A percentile compares a stretch with the other conserved stretches of the same genome.
Conservation (phyloP, 2,888 invertebrate genomes). For the Aromia moschata region DNA sequence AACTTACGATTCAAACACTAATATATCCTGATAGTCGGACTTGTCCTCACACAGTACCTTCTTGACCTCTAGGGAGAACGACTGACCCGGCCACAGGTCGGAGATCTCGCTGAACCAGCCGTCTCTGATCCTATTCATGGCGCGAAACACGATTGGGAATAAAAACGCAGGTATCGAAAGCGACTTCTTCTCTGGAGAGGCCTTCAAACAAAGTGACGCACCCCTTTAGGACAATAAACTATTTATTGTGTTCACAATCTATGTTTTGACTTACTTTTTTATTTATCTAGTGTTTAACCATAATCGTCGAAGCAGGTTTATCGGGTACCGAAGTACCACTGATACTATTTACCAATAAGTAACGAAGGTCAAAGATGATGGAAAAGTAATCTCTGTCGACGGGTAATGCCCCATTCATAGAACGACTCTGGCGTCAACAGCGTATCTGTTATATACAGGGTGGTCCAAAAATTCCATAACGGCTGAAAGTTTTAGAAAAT, state of each 20-base stretch:
- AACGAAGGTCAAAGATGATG: neutral
- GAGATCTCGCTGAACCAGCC: conserved; percentile 96
- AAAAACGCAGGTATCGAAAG: too few relatives aligned
- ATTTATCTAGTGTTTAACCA: conserved; percentile 8
- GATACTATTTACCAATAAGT: neutral
- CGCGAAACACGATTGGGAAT: too few relatives aligned
- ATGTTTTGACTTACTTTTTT: conserved; percentile 8
- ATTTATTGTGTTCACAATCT: conserved; percentile 13
- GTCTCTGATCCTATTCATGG: conserved; percentile 67
- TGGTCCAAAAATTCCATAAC: too few relatives aligned
- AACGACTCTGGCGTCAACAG: too few relatives aligned
- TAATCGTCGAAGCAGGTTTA: neutral
- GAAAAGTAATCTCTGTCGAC: neutral
- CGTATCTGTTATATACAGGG: too few relatives aligned
- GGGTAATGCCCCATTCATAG: too few relatives aligned
- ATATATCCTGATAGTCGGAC: conserved; percentile 86
- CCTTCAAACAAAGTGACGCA: neutral
- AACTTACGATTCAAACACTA: conserved; percentile 65
- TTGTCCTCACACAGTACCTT: conserved; percentile 80
- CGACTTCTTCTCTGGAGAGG: neutral
- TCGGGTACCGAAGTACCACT: neutral
- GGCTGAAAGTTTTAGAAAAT: too few relatives aligned
- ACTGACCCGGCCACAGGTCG: conserved; percentile 90
- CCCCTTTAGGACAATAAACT: neutral
- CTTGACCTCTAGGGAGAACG: conserved; percentile 86